A percentile compares a stretch with the other conserved stretches of the same genome.
Conservation (phyloP, 2,888 invertebrate genomes). For the Polymixis flavicincta region DNA sequence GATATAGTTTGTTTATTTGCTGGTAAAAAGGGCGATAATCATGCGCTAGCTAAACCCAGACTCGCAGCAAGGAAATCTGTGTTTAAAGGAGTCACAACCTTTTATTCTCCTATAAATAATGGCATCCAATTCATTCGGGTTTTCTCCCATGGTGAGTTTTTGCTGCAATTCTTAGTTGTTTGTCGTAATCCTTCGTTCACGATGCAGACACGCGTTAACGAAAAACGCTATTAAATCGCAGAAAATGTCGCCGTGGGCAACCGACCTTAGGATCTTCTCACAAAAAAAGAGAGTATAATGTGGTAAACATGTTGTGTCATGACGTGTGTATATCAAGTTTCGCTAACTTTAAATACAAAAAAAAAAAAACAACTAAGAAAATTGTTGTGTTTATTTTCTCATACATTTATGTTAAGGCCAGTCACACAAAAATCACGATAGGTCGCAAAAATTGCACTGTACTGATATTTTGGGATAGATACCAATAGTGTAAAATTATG, state of each 20-base stretch:
- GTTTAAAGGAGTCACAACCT: background rate
- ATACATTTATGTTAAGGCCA: background rate
- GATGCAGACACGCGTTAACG: background rate
- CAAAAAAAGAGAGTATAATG: background rate
- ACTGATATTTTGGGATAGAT: too few species aligned
- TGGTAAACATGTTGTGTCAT: background rate
- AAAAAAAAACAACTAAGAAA: slow-evolving; percentile 1
- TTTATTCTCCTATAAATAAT: background rate
- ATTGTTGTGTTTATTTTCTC: slow-evolving; percentile 20
- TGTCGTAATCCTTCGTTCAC: too few species aligned
- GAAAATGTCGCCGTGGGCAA: background rate
- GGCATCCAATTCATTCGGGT: too few species aligned
- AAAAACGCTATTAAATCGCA: background rate
- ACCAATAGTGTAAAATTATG: too few species aligned
- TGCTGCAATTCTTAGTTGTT: too few species aligned
- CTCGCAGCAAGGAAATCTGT: background rate
- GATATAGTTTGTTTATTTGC: background rate
- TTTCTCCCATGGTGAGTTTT: too few species aligned
- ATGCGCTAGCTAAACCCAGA: background rate
- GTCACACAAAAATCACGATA: too few species aligned
- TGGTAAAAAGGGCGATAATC: background rate
- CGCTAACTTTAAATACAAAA: background rate
- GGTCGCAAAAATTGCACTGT: too few species aligned
- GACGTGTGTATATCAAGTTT: background rate
- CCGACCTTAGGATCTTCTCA: background rate